Evolutionary conservation across 2,113 vertebrate species (phyloP), one percentile per base, ranked within the genome.

Genomic region (Micromys minutus): DNA sequence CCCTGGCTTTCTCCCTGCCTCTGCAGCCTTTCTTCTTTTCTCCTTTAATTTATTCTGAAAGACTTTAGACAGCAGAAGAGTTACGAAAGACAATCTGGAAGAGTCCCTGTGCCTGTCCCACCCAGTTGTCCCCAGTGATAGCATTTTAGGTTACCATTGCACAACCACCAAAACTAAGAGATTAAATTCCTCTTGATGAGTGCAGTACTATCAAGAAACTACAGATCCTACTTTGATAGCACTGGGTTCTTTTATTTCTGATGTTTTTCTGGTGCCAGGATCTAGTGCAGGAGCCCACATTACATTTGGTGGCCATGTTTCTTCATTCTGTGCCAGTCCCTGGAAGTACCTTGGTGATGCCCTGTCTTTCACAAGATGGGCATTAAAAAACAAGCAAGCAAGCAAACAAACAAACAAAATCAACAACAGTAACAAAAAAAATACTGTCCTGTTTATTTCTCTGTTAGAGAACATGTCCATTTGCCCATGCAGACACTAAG

Each of bases 61-160:
- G 85, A 24, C 84, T 88, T 86, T 93, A 90, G 29, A 42, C 26
- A 71, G 52, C 42, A 94, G 59, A 94, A 93, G 85, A 93, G 10
- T 87, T 90, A 13, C 15, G 63, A 63, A 90, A 74, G 47, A 61
- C n/a, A 52, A 45, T 17, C 26, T 65, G 26, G 24, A 15, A 47
- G 81, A 24, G 9, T 87, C 77, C 71, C 39, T 57, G 16, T 9
- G 15, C 31, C 34, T 13, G 63, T 42, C 72, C 65, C 12, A 34
- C 24, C 19, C 31, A 93, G 45, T 21, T 59, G 39, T 21, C 36
- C 29, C 39, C 83, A 26, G 34, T 59, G 31, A 39, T 45, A 80
- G 42, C 50, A 15, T 59, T 63, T 85, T 45, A 31, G 57, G 21
- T 74, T 55, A 31, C 45, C 59, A 3, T 11, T 39, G n/a, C 42